Percentiles rank a stretch among this genome's conserved stretches.
Conservation (phyloP, 2,797 vertebrate genomes). For the Sebastiscus albofasciatus region DNA sequence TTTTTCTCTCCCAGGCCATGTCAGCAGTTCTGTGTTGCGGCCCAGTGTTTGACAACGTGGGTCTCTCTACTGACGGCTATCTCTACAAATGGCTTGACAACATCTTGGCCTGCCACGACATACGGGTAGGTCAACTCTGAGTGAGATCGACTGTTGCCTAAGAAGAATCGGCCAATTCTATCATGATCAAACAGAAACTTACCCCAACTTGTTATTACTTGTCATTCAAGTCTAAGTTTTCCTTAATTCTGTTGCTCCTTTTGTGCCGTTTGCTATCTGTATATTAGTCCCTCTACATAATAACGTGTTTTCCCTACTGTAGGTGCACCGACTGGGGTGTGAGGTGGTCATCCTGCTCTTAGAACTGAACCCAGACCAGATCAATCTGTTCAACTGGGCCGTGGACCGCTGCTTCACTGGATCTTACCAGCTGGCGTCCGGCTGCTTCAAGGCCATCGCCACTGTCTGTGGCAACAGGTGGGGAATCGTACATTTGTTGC, state of each 20-base stretch:
- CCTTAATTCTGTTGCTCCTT: background rate
- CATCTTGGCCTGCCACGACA: constrained; percentile 97
- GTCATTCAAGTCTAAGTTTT: background rate
- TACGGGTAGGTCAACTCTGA: constrained; percentile 85
- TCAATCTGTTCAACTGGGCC: constrained; percentile 98
- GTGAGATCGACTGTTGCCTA: background rate
- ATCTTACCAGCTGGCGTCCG: constrained; percentile 96
- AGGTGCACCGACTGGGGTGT: constrained; percentile 98
- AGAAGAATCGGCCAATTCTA: background rate
- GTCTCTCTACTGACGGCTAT: constrained; percentile 97
- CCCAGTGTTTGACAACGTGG: constrained; percentile 98
- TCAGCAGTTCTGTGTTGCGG: constrained; percentile 98
- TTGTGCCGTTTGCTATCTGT: background rate
- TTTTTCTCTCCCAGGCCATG: constrained; percentile 88
- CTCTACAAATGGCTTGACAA: constrained; percentile 99
- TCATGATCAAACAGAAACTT: background rate
- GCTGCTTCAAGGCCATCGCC: constrained; percentile 98
- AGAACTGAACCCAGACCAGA: constrained; percentile 97
- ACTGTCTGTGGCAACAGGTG: constrained; percentile 98
- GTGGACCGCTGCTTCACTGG: constrained; percentile 99
- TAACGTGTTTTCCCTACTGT: background rate
- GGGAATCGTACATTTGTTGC: background rate
- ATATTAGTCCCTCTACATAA: background rate
- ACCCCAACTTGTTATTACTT: background rate
- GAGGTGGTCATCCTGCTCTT: constrained; percentile 96